Evolutionary conservation across 1,140 invertebrate genomes (phyloP), one percentile per base, ranked within the genome.

Genomic region (Nasonia vitripennis): DNA sequence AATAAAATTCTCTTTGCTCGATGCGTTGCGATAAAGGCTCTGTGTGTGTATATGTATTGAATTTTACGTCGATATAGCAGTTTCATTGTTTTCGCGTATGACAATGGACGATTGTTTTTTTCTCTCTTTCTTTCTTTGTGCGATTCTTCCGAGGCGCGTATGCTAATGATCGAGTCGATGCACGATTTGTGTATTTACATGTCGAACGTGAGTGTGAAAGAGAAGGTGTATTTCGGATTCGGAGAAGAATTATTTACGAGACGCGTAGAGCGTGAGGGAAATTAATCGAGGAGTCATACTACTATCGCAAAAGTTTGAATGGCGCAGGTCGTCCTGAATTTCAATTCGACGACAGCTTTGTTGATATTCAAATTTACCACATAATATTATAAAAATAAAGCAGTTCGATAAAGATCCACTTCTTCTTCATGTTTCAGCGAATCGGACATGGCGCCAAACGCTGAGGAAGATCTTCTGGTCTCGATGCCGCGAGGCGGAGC

Each of bases 391-490:
- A 5, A 55, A 5, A 17, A 55, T 5, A 55, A 55, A 55, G 51
- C 12, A 55, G 34, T n/a, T 7, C 17, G n/a, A 7, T 62, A 79
- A 23, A 67, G 10, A 62, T 10, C 27, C 34, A 2, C 4, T 62
- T 88, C 88, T 84, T 17, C 27, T 89, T 78, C 88, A 71, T 89
- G 55, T 93, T 93, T 0, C 89, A 93, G 92, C 84, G 91, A 92
- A 87, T 93, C 91, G 86, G 92, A 93, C 86, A 94, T 93, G 93
- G 92, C 93, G 84, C 93, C 93, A 17, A 94, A 94, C 85, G 92
- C 92, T 73, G 93, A 94, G 89, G 92, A 94, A 86, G 93, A 94
- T 83, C 89, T 93, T 86, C 88, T 93, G 77, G 90, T 92, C 9
- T 90, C 92, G 62, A 91, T 92, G 82, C 90, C 92, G n/a, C 90